Conservation (phyloP, 2,113 vertebrate species). For the Pangasianodon hypophthalmus region DNA sequence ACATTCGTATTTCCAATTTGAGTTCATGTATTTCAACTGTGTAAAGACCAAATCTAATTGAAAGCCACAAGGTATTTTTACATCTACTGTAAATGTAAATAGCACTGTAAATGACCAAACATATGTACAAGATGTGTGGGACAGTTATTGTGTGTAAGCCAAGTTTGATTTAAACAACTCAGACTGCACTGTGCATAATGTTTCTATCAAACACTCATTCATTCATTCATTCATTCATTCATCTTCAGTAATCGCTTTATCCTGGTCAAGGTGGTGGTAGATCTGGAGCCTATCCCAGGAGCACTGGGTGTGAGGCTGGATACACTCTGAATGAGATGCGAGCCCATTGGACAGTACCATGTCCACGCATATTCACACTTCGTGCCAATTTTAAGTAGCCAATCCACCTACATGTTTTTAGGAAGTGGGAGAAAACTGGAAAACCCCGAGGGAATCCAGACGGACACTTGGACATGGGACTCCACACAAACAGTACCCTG, state of each 20-base stretch:
- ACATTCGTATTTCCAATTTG: background rate
- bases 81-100: background rate
- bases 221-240: background rate
- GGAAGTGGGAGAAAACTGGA: background rate
- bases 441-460: background rate
- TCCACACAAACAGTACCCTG: background rate
- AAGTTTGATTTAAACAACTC: background rate
- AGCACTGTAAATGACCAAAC: background rate
- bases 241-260: background rate
- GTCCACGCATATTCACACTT: background rate
- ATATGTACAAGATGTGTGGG: background rate
- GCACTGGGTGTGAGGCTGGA: background rate
- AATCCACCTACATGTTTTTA: background rate
- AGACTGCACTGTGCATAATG: background rate
- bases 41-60: background rate
- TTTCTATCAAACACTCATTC: background rate
- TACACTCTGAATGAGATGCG: background rate
- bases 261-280: background rate
- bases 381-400: background rate
- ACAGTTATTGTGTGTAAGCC: background rate
- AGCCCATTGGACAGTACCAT: background rate
- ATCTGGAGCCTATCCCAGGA: background rate
- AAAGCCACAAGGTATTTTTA: background rate
- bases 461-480: background rate
- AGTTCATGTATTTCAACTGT: background rate